A percentile compares a stretch with the other conserved stretches of the same genome.
Conservation (phyloP, 2,888 invertebrate species). For the Rhagophthalmus giganteus region DNA sequence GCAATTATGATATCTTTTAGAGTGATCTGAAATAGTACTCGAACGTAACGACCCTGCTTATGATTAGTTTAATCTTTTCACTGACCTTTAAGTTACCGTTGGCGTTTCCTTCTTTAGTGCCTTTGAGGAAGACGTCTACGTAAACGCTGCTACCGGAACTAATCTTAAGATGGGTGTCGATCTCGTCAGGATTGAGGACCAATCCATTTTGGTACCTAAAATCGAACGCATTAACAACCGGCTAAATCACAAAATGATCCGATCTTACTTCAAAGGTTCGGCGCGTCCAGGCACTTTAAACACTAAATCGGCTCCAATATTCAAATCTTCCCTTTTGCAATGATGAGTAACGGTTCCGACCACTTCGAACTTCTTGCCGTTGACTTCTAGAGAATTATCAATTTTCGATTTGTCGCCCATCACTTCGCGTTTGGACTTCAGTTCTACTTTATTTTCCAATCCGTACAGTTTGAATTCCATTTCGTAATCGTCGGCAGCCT, state of each 20-base stretch:
- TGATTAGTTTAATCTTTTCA: background rate
- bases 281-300: conserved; percentile 61
- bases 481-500: conserved; percentile 58
- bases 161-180: conserved; percentile 61
- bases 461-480: conserved; percentile 61
- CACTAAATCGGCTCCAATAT: conserved; percentile 61
- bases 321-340: conserved; percentile 59
- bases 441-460: conserved; percentile 58
- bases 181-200: conserved; percentile 53
- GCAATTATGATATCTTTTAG: conserved; percentile 65
- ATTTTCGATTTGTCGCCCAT: conserved; percentile 65
- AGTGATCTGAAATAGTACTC: conserved; percentile 32
- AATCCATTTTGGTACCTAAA: conserved; percentile 58
- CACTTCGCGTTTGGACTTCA: conserved; percentile 62
- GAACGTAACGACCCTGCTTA: background rate
- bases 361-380: conserved; percentile 65
- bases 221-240: too few relatives aligned
- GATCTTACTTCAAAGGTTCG: conserved; percentile 61
- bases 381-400: conserved; percentile 62
- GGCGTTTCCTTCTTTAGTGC: conserved; percentile 53
- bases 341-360: conserved; percentile 63
- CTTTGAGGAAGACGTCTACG: conserved; percentile 62
- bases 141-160: conserved; percentile 57
- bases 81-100: conserved; percentile 61
- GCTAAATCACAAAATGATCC: background rate